phyloP scores from a whole-genome alignment of 2,113 vertebrate species.

The Nipponia nippon region DNA sequence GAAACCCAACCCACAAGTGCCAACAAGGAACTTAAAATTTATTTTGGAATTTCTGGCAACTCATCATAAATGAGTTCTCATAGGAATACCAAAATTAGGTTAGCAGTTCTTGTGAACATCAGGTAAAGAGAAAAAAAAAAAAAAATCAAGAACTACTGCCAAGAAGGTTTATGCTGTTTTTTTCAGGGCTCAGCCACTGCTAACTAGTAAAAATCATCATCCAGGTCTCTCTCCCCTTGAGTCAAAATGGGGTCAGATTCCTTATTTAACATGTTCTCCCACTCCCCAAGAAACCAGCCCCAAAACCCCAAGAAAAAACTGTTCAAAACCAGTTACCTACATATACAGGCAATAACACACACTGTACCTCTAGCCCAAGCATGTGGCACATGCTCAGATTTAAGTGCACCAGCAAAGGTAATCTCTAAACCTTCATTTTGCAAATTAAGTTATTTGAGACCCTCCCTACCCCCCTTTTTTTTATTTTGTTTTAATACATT shows the following conservation, averaged over 20 bases:
- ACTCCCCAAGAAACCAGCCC: neutral
- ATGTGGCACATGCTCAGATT: neutral
- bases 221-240: neutral
- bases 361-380: neutral
- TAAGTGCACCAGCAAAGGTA: neutral
- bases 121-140: neutral
- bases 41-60: neutral
- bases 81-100: neutral
- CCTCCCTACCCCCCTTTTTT: no score
- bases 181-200: neutral
- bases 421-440: no score
- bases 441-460: neutral
- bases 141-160: neutral
- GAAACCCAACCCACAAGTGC: neutral
- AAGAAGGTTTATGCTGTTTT: neutral
- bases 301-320: neutral
- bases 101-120: neutral
- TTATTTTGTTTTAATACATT: neutral
- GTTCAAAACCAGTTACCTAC: neutral
- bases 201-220: neutral
- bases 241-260: neutral
- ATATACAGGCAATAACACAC: neutral
- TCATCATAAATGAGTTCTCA: neutral
- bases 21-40: neutral
- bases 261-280: neutral